phyloP scores from a whole-genome alignment of 2,797 vertebrate genomes.

The Ciconia nigra region DNA sequence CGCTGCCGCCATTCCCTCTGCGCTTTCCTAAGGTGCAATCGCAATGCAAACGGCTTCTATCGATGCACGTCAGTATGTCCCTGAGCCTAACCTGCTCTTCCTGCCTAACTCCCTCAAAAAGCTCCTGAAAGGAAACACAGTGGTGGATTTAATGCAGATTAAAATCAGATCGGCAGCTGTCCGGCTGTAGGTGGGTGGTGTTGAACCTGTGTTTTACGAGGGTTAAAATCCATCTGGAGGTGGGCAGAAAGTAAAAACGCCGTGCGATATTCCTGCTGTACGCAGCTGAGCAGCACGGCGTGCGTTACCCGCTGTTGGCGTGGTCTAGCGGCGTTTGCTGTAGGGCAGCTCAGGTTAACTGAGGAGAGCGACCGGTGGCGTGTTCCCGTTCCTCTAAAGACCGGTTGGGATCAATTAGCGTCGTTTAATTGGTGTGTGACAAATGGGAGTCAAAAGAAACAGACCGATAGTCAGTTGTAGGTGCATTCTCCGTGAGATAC shows the following conservation, averaged over 20 bases:
- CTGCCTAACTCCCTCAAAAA: neutral
- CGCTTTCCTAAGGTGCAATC: rapidly evolving
- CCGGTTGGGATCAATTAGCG: neutral
- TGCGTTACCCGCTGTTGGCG: rapidly evolving
- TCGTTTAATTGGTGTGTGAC: neutral
- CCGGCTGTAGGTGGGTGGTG: neutral
- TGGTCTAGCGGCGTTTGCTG: neutral
- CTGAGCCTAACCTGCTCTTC: neutral
- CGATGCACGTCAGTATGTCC: rapidly evolving
- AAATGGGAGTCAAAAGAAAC: neutral
- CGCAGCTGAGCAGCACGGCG: rapidly evolving
- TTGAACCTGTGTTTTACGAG: neutral
- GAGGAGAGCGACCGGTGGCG: neutral
- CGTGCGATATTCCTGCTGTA: rapidly evolving
- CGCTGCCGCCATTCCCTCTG: rapidly evolving
- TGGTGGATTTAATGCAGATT: neutral
- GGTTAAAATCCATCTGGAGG: neutral
- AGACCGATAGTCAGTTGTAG: neutral
- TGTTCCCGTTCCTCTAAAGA: neutral
- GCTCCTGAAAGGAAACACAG: neutral
- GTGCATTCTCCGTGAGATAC: rapidly evolving
- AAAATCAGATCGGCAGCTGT: neutral
- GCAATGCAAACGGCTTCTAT: neutral
- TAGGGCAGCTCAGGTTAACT: neutral
- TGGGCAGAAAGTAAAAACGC: neutral